These are phyloP conservation scores for Phrynocephalus forsythii DNA, from an alignment of 2,797 vertebrate species.

Conservation along the genomic window DNA sequence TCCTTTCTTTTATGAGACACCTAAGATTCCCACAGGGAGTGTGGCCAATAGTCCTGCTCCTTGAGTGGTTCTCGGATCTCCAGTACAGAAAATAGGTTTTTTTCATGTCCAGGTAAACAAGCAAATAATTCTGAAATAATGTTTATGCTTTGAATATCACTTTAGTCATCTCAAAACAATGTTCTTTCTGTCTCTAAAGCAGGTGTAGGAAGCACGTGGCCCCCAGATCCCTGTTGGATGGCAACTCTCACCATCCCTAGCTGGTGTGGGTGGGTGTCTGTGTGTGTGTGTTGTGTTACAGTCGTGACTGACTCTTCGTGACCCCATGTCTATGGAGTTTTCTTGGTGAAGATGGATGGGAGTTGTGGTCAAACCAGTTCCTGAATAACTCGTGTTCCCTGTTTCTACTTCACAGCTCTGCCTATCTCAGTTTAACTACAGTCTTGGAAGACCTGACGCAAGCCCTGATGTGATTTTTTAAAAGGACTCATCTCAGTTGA, in stretches of 20 bases:
- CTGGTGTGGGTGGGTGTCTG: no score
- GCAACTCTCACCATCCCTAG: not conserved
- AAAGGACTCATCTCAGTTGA: no score
- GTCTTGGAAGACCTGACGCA: not conserved
- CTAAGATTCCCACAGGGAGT: no score
- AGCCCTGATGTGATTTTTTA: not conserved
- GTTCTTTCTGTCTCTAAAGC: not conserved
- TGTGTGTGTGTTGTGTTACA: no score
- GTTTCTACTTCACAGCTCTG: not conserved
- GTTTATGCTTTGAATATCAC: not conserved
- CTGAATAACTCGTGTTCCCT: no score
- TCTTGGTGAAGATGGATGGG: not conserved
- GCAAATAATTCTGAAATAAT: not conserved
- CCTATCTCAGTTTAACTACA: not conserved
- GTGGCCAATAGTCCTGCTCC: no score
- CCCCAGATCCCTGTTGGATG: not conserved
- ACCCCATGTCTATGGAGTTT: no score
- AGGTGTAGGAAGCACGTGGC: not conserved
- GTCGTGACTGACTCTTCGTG: no score
- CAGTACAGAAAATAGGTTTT: no score
- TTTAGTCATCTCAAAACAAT: not conserved
- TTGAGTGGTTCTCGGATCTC: no score
- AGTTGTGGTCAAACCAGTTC: not conserved
- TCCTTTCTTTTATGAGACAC: no score
- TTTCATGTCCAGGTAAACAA: no score